A percentile compares a stretch with the other conserved stretches of the same genome.
These are phyloP conservation scores for Daubentonia madagascariensis DNA, from an alignment of 2,113 vertebrate genomes.

Conservation along the genomic window DNA sequence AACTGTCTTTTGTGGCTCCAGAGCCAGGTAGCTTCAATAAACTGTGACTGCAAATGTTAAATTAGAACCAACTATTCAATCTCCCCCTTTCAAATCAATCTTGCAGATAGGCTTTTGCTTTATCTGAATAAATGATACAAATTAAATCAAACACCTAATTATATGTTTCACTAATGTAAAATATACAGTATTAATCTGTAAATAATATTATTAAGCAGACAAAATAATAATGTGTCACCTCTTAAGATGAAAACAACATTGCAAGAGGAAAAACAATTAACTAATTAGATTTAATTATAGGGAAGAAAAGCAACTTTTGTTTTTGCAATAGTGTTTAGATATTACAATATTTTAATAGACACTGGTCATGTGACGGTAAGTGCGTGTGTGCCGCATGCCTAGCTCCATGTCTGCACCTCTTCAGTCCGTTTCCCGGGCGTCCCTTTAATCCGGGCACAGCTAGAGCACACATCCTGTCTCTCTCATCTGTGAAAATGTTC, in stretches of 20 bases:
- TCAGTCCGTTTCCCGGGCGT: not conserved
- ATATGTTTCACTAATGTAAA: slow-evolving; percentile 65
- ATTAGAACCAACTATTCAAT: slow-evolving; percentile 9
- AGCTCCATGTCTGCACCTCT: not conserved
- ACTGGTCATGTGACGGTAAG: not conserved
- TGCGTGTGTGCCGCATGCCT: not conserved
- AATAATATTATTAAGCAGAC: slow-evolving; percentile 79
- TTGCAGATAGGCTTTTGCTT: slow-evolving; percentile 49
- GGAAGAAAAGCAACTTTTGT: slow-evolving; percentile 68
- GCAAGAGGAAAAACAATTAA: slow-evolving; percentile 75
- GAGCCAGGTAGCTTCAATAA: not conserved
- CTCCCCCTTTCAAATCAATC: slow-evolving; percentile 43
- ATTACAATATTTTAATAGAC: not conserved
- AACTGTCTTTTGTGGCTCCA: not conserved
- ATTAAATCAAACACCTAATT: slow-evolving; percentile 76
- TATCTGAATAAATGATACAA: slow-evolving; percentile 66
- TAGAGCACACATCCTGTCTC: not conserved
- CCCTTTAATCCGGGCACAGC: not conserved
- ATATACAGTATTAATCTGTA: slow-evolving; percentile 75
- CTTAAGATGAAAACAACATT: slow-evolving; percentile 65
- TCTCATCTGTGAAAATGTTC: slow-evolving; percentile 27
- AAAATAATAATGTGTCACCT: slow-evolving; percentile 73
- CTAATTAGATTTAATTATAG: slow-evolving; percentile 79
- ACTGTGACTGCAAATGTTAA: fast-evolving
- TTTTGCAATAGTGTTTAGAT: slow-evolving; percentile 42